Percentiles rank a stretch among this genome's conserved stretches.
Evolutionary conservation across 1,140 invertebrate genomes (phyloP).

Genomic region (Drosophila sulfurigaster): DNA sequence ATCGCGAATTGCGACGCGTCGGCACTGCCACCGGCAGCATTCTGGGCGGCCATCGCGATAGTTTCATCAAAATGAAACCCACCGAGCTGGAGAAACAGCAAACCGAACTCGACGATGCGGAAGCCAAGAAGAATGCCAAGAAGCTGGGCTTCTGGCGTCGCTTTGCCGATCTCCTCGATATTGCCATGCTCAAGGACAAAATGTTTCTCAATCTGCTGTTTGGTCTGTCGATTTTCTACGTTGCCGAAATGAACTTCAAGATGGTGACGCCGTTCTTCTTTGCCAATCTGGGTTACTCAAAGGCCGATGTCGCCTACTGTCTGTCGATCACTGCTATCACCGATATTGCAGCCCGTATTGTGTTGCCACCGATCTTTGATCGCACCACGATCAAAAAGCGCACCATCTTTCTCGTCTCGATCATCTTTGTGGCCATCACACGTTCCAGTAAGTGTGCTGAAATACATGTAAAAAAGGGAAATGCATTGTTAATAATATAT

Average conservation of each 20-base stretch:
- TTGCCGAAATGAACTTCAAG: constrained; percentile 91
- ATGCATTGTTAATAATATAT: neutral
- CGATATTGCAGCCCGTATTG: constrained; percentile 89
- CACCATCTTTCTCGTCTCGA: constrained; percentile 89
- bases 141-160: constrained; percentile 86
- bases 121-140: constrained; percentile 68
- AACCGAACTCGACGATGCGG: constrained; percentile 54
- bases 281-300: constrained; percentile 88
- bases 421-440: constrained; percentile 88
- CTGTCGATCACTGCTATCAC: constrained; percentile 90
- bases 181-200: constrained; percentile 88
- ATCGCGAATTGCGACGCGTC: constrained; percentile 78
- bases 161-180: constrained; percentile 87
- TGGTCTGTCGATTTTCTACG: constrained; percentile 90
- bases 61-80: constrained; percentile 83
- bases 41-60: constrained; percentile 72
- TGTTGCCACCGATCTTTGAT: constrained; percentile 90
- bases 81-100: constrained; percentile 75
- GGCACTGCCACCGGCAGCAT: constrained; percentile 75
- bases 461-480: neutral
- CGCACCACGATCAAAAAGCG: constrained; percentile 88
- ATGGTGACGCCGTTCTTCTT: constrained; percentile 91
- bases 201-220: constrained; percentile 90
- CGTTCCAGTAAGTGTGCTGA: constrained; percentile 88
- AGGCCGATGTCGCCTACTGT: constrained; percentile 89